Evolutionary conservation across 2,888 invertebrate genomes (phyloP).

Genomic region (Baccha elongata): DNA sequence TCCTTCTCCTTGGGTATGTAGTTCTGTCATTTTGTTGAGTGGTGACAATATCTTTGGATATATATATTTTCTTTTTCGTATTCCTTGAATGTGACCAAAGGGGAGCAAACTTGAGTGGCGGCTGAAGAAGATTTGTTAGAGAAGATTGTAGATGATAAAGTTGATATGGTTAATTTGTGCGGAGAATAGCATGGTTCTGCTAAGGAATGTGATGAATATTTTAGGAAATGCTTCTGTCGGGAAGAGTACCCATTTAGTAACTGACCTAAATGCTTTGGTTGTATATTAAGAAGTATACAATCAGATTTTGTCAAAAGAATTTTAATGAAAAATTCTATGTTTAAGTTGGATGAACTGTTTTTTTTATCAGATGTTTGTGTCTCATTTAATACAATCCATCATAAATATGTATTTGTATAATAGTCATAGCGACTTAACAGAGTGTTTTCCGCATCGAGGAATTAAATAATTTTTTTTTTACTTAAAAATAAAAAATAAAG

Average conservation of each 20-base stretch:
- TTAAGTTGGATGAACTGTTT: not conserved
- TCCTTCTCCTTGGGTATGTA: not conserved
- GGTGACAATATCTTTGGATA: conserved; percentile 56
- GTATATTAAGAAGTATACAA: not conserved
- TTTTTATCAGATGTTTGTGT: not conserved
- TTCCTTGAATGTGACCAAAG: conserved; percentile 18
- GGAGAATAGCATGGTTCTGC: conserved; percentile 47
- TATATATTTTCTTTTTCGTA: conserved; percentile 23
- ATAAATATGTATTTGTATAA: no score
- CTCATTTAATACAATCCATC: no score
- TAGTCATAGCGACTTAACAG: no score
- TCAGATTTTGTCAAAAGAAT: conserved; percentile 21
- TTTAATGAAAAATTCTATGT: conserved; percentile 8
- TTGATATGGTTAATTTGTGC: conserved; percentile 72
- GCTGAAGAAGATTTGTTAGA: conserved; percentile 56
- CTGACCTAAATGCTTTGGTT: conserved; percentile 26
- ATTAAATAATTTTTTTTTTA: no score
- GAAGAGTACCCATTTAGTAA: not conserved
- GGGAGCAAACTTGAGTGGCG: conserved; percentile 50
- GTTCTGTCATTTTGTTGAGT: conserved; percentile 69
- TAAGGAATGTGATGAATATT: conserved; percentile 34
- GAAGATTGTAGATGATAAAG: conserved; percentile 66
- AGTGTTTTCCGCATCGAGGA: no score
- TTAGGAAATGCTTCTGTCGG: conserved; percentile 7
- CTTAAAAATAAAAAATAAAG: no score